Evolutionary conservation across 2,888 invertebrate species (phyloP), one percentile per base, ranked within the genome.

Genomic region (Chymomyza procnemis): DNA sequence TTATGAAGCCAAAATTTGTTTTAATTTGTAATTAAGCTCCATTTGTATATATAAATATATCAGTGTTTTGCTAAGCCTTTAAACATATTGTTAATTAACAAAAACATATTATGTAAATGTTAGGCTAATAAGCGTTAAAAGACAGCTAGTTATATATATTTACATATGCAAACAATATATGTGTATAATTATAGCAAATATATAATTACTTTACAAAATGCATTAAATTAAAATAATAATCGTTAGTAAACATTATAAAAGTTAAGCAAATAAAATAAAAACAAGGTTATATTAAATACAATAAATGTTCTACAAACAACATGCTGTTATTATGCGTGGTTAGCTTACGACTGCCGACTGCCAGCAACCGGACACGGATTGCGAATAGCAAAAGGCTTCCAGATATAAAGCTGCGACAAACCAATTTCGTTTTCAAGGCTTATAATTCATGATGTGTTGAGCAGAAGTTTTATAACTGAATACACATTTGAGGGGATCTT

Each of bases 31-130:
- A 41, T 41, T 41, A 41, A 41, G 34, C 34, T 2, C 63, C 46
- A 60, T 70, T 59, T 81, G 79, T 86, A 81, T 60, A 79, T 84
- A 64, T 12, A 9, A 41, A 81, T 60, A 79, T 84, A 64, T 12
- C 34, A 41, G 12, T 12, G 34, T 41, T 41, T 30, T 34, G 58
- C 60, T 34, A 16, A 19, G 52, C 64, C 18, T 52, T 16, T 60
- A 67, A 61, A 55, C 34, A 12, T 16, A 56, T 48, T 47, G 62
- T 14, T 50, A 8, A 26, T 47, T 34, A 56, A 73, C 56, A 62
- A 41, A n/a, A 77, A 70, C 56, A 47, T 68, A 69, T 66, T 52
- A 54, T 84, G 67, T 81, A 76, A 63, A 70, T 84, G 59, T 61
- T 79, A 84, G 72, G 22, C 61, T 54, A 62, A 21, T 67, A 80